Conservation (phyloP, 1,140 invertebrate species). For the Hyles vespertilio region DNA sequence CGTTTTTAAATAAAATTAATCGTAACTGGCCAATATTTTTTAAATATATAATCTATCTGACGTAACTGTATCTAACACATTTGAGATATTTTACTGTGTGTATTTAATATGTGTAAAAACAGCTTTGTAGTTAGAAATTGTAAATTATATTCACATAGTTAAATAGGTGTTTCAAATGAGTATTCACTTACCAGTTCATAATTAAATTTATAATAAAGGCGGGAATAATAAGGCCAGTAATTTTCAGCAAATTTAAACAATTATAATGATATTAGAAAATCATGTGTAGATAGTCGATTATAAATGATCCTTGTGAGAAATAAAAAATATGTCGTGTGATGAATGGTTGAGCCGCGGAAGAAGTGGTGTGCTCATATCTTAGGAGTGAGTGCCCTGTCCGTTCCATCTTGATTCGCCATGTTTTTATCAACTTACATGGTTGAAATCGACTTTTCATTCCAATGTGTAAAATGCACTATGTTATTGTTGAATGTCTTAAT, state of each 20-base stretch:
- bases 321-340: constrained; percentile 6
- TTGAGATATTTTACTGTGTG: constrained; percentile 43
- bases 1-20: constrained; percentile 28
- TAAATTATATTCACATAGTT: constrained; percentile 34
- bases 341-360: constrained; percentile 6
- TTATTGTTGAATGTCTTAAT: constrained; percentile 30
- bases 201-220: constrained; percentile 13
- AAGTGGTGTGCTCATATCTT: neutral
- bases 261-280: neutral
- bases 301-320: neutral
- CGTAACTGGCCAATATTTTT: constrained; percentile 36
- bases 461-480: constrained; percentile 20
- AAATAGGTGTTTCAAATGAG: constrained; percentile 27
- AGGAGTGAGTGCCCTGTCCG: neutral
- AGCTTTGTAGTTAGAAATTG: constrained; percentile 53
- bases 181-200: constrained; percentile 17
- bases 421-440: neutral
- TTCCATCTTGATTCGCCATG: constrained; percentile 1
- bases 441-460: constrained; percentile 13
- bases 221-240: constrained; percentile 23
- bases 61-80: constrained; percentile 27
- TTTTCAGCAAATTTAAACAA: neutral
- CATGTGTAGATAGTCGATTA: neutral
- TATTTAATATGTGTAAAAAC: constrained; percentile 49
- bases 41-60: constrained; percentile 26